phyloP scores from a whole-genome alignment of 2,113 vertebrate genomes.

The Dicerorhinus sumatrensis region DNA sequence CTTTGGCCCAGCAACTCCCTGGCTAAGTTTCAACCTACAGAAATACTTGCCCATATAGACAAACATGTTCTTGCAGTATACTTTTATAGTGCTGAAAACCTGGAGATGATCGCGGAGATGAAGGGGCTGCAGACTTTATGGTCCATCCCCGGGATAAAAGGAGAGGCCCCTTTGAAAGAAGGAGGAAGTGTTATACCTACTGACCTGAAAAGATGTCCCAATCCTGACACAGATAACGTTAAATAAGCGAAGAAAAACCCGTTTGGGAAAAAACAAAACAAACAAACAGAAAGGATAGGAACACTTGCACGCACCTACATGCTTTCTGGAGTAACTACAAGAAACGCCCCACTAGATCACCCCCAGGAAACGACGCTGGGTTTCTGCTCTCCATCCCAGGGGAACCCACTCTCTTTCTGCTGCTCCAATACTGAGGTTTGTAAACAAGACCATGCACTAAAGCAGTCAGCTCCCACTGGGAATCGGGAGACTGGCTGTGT shows the following conservation, averaged over 20 bases:
- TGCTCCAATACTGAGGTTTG: neutral
- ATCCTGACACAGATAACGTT: neutral
- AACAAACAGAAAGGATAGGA: neutral
- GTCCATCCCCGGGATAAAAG: rapidly evolving
- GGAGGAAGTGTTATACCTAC: neutral
- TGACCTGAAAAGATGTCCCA: neutral
- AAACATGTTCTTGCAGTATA: rapidly evolving
- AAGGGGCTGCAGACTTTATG: neutral
- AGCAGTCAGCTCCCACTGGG: neutral
- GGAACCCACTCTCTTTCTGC: neutral
- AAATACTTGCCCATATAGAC: rapidly evolving
- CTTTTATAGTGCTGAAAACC: rapidly evolving
- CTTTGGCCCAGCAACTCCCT: neutral
- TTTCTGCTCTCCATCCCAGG: neutral
- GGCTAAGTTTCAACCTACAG: neutral
- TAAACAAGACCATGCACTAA: neutral
- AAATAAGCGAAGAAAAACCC: neutral
- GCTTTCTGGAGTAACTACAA: neutral
- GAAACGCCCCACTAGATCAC: rapidly evolving
- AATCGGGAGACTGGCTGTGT: neutral
- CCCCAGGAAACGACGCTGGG: neutral
- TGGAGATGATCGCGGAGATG: rapidly evolving
- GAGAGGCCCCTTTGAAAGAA: neutral
- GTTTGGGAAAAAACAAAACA: neutral
- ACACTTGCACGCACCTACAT: rapidly evolving